Base-by-base conservation (phyloP, 2,888 invertebrate species). In the Xiphydria camelus region DNA sequence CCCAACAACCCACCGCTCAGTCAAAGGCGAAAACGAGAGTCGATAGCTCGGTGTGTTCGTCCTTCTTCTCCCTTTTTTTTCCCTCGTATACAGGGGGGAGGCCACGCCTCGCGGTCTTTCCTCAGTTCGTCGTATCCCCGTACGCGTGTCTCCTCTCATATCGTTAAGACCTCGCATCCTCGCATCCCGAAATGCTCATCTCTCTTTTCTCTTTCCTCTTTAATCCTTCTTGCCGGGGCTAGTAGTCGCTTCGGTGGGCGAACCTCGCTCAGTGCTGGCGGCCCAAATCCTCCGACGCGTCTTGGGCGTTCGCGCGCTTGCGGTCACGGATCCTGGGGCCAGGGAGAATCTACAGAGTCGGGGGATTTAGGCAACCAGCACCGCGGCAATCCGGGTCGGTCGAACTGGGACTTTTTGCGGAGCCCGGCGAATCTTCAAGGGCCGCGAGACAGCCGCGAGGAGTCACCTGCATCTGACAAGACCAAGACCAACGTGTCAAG, bases 381-480 rank as follows among this genome's bases (percentile, higher is more conserved):
- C 39, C 37, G 43, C 35, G 23, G 21, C 9, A 22, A 38, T 45
- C 33, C 45, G 29, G 38, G 23, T 45, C 22, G 39, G 12, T 21
- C 23, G 26, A 26, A 14, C 26, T 26, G 10, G 10, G 26, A 14
- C 10, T 14, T 7, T 10, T 6, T 10, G 52, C 51, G 44, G 41
- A 41, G 5, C 26, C 40, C 39, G 53, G 51, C 44, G 26, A 26
- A 46, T 61, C 61, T 57, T 62, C 62, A 62, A 51, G 60, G 57
- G 53, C 50, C 57, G 51, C 57, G 62, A 55, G 54, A 50, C 50
- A n/a, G n/a, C n/a, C n/a, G n/a, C n/a, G n/a, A n/a, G n/a, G n/a
- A n/a, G n/a, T n/a, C n/a, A 57, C 61, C 62, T 62, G 59, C 49
- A 61, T 63, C 50, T 59, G 61, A 57, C 61, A 62, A 59, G 36